Evolutionary conservation across 2,888 invertebrate species (phyloP), one percentile per base, ranked within the genome.

Genomic region (Polyploca ridens): DNA sequence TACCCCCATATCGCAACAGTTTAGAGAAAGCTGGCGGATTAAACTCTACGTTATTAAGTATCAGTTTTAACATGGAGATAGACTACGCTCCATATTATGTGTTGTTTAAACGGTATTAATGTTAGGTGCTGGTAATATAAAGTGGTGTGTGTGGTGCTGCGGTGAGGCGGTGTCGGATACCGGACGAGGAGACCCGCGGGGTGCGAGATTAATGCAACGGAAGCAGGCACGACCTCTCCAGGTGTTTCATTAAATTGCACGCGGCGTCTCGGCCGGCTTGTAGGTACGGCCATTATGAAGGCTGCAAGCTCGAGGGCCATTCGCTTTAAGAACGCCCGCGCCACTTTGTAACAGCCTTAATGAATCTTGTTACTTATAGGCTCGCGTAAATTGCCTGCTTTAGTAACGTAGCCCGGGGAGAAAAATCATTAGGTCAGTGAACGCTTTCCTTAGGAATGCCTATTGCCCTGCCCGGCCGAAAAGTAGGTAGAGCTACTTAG

Each of bases 301-400:
- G 91, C 89, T 90, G 92, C 91, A 89, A 90, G 88, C 93, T 93
- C 88, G 88, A 93, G 93, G 87, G 93, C 92, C 91, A 93, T 93
- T 93, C 93, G 91, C 92, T 93, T 91, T 91, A 93, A 93, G 93
- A 93, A 91, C 91, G 91, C 86, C 88, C 83, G 90, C 87, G 90
- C 91, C 90, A 94, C 93, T 94, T 93, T 93, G 93, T 93, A 93
- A 93, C 91, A 84, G 86, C 89, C 88, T 91, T 94, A 94, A 94
- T 93, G 92, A 94, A 94, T 93, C 92, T 91, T 89, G 93, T 93
- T 93, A 93, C 93, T 94, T 92, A 93, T 92, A 93, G 91, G 91
- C 90, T 87, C 85, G 86, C 89, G 89, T 89, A 91, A 93, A 93
- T 94, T 91, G 88, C 92, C 91, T 86, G 90, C 89, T 91, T 91